Conservation (phyloP, 2,113 vertebrate species). For the Panthera leo region DNA sequence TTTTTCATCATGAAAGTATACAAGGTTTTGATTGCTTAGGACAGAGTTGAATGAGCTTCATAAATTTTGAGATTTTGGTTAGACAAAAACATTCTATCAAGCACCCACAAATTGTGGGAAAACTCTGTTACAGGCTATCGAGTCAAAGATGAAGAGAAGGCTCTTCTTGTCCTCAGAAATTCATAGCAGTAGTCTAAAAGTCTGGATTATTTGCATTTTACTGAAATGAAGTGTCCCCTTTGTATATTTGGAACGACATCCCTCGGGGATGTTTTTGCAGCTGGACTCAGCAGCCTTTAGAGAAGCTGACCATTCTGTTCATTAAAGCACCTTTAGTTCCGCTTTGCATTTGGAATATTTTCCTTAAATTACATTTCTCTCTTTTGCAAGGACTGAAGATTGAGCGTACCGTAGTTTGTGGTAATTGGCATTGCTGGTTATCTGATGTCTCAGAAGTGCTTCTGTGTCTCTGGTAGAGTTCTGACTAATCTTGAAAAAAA, state of each 20-base stretch:
- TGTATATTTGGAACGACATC: not conserved
- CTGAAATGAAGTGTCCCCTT: not conserved
- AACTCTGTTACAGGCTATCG: not conserved
- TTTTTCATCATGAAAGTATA: not conserved
- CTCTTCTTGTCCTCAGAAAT: not conserved
- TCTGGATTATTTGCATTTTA: not conserved
- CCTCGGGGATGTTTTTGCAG: not conserved
- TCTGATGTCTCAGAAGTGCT: not conserved
- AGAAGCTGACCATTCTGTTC: too few relatives aligned
- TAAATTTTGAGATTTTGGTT: not conserved
- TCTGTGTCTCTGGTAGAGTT: not conserved
- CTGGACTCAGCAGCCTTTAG: not conserved
- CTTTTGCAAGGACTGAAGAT: not conserved
- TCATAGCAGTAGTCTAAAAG: not conserved
- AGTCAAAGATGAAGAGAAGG: not conserved
- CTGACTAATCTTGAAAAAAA: too few relatives aligned
- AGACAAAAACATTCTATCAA: not conserved
- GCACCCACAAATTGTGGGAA: not conserved
- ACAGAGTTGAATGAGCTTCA: not conserved
- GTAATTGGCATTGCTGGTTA: not conserved
- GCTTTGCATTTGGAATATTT: not conserved
- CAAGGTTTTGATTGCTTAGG: not conserved
- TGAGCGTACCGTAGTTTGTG: not conserved
- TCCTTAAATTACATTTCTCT: not conserved
- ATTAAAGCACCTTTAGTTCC: not conserved